These are phyloP conservation scores for Elephas maximus DNA, from an alignment of 2,113 vertebrate species.

Conservation along the genomic window DNA sequence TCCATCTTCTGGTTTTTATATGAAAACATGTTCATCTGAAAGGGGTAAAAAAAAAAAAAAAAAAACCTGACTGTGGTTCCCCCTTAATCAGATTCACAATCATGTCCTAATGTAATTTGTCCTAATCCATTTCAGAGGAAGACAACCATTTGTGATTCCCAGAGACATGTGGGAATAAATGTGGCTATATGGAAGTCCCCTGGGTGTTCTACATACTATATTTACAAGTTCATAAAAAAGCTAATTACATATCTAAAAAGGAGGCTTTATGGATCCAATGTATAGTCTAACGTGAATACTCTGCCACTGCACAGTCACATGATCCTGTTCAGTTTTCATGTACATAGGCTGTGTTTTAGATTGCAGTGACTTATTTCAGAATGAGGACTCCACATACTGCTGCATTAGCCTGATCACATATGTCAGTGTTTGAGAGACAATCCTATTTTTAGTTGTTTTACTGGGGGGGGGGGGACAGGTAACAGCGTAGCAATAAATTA, in stretches of 20 bases:
- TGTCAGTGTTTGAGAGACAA: conserved; percentile 74
- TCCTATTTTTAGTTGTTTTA: conserved; percentile 71
- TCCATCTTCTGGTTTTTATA: conserved; percentile 91
- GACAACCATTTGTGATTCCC: conserved; percentile 98
- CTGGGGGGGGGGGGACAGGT: conserved; percentile 56
- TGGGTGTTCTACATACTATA: conserved; percentile 95
- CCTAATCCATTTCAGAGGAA: conserved; percentile 97
- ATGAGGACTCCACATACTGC: conserved; percentile 64
- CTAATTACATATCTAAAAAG: conserved; percentile 94
- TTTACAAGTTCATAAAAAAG: conserved; percentile 95
- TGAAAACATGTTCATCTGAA: conserved; percentile 94
- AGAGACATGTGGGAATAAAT: conserved; percentile 96
- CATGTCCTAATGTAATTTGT: conserved; percentile 98
- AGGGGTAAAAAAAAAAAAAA: conserved; percentile 70
- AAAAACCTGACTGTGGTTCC: conserved; percentile 90
- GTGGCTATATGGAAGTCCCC: conserved; percentile 94
- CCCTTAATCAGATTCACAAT: conserved; percentile 98
- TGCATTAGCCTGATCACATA: conserved; percentile 73
- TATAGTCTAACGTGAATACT: conserved; percentile 81
- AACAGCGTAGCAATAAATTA: conserved; percentile 72
- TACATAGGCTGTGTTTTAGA: conserved; percentile 64
- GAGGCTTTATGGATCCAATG: conserved; percentile 74
- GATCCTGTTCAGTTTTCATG: conserved; percentile 54
- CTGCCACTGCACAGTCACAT: conserved; percentile 70
- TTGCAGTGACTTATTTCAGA: conserved; percentile 77